A percentile compares a stretch with the other conserved stretches of the same genome.
Conservation (phyloP, 2,797 vertebrate species). For the Typhlichthys eigenmanni region DNA sequence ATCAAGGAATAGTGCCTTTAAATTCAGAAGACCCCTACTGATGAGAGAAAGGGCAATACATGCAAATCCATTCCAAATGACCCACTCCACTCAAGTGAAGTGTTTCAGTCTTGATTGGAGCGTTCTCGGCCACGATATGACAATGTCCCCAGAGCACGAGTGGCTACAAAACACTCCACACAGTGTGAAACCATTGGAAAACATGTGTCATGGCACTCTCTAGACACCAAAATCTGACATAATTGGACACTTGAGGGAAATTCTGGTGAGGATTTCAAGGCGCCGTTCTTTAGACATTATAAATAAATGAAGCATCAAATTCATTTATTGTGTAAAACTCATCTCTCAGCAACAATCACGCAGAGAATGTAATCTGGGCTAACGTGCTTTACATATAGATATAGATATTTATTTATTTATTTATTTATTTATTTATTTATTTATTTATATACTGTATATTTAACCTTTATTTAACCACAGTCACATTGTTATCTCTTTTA, state of each 20-base stretch:
- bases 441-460: too few species aligned
- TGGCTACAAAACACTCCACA: slow-evolving; percentile 31
- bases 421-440: too few species aligned
- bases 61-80: slow-evolving; percentile 45
- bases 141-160: slow-evolving; percentile 14
- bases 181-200: slow-evolving; percentile 15
- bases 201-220: slow-evolving; percentile 8
- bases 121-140: slow-evolving; percentile 28
- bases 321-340: neutral
- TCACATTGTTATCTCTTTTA: too few species aligned
- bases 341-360: too few species aligned
- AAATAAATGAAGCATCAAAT: slow-evolving; percentile 11
- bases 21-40: neutral
- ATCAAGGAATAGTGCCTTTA: too few species aligned
- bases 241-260: slow-evolving; percentile 20
- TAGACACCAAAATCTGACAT: slow-evolving; percentile 26
- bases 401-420: too few species aligned
- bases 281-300: slow-evolving; percentile 11
- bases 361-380: too few species aligned
- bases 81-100: slow-evolving; percentile 29
- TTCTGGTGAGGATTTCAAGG: slow-evolving; percentile 21
- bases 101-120: slow-evolving; percentile 60
- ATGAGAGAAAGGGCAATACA: slow-evolving; percentile 40
- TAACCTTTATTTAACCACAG: too few species aligned
- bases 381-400: too few species aligned